Evolutionary conservation across 2,888 invertebrate species (phyloP).

Genomic region (Zele albiditarsus): DNA sequence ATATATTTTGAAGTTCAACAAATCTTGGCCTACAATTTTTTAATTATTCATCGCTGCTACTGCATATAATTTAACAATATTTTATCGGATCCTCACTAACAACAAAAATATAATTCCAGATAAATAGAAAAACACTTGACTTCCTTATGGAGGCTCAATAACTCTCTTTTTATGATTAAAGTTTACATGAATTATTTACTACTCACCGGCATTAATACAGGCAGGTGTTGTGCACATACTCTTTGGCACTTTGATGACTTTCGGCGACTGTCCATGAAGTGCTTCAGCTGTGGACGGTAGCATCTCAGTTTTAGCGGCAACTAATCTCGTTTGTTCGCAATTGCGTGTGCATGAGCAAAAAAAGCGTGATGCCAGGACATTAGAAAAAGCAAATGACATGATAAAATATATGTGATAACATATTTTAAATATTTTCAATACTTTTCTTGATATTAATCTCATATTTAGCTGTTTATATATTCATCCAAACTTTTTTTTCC

Average conservation of each 20-base stretch:
- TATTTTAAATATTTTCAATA: not conserved
- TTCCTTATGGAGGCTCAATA: not conserved
- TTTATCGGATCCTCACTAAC: no score
- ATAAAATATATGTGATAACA: constrained; percentile 21
- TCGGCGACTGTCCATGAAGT: constrained; percentile 55
- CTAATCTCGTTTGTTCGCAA: constrained; percentile 53
- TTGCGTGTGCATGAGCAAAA: constrained; percentile 47
- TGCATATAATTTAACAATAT: no score
- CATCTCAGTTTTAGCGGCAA: constrained; percentile 62
- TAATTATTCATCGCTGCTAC: no score
- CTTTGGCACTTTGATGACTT: constrained; percentile 63
- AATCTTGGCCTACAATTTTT: no score
- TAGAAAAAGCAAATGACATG: constrained; percentile 43
- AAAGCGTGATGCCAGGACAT: constrained; percentile 48
- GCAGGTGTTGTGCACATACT: constrained; percentile 82
- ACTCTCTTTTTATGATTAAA: no score
- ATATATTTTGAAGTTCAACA: no score
- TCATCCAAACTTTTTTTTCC: not conserved
- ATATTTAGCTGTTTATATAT: not conserved
- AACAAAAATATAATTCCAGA: not conserved
- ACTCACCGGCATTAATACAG: constrained; percentile 84
- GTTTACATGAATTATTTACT: not conserved
- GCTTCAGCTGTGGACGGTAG: constrained; percentile 69
- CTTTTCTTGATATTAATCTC: not conserved
- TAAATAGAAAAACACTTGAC: not conserved